Base-by-base conservation (phyloP, 1,140 invertebrate species). In the Brachionus plicatilis region DNA sequence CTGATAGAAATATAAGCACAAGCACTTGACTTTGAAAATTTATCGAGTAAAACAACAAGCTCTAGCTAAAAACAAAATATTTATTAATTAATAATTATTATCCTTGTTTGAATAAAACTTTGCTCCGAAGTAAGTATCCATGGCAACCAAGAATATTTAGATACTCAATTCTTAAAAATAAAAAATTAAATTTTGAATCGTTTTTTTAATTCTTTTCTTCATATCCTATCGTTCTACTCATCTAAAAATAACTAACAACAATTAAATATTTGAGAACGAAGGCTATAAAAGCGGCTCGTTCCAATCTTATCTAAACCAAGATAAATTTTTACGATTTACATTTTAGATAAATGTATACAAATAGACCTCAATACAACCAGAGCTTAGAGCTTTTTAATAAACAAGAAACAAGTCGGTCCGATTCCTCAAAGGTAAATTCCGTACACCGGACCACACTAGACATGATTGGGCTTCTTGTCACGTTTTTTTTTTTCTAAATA, bases 71-170 rank as follows among this genome's bases (percentile, higher is more conserved):
- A 37, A 72, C 29, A 72, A 72, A 72, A 72, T 72, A 72, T 72
- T 72, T 72, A 72, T 72, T 72, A 72, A 72, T 72, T 72, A 72
- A 68, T 68, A 68, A 72, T 72, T 72, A 72, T 72, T 72, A 72
- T 72, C 68, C 68, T 72, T 72, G 68, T 72, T 72, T 72, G 37
- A 41, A 72, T 72, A 72, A 20, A 41, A 72, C n/a, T 72, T 72
- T n/a, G 33, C 33, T 68, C 33, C 5, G 65, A 14, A 41, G 9
- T 72, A 14, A 37, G 68, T 43, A 41, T n/a, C 68, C 37, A 72
- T 72, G 68, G 3, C 33, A 41, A 41, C 33, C 29, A 72, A 41
- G n/a, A 29, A 29, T 41, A 37, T 72, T 72, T 41, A 41, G 33
- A 37, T 72, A 37, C 33, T 41, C 33, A 68, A 68, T 33, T n/a